Evolutionary conservation across 2,888 invertebrate species (phyloP).

Genomic region (Piscicola geometra): DNA sequence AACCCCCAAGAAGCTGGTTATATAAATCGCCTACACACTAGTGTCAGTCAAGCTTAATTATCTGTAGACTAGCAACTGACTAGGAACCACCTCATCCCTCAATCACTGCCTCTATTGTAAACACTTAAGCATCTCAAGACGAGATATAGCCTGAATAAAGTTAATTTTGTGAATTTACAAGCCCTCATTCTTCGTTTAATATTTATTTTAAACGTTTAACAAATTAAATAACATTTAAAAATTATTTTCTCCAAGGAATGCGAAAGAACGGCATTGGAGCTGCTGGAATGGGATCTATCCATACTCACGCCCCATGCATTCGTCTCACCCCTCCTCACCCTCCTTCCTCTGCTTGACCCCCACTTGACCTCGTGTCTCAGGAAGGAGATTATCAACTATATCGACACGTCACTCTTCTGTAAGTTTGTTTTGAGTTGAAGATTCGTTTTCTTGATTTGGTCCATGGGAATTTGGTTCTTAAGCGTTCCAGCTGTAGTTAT

Average conservation of each 20-base stretch:
- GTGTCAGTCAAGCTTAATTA: constrained; percentile 4
- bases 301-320: background rate
- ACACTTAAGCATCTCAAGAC: too few species aligned
- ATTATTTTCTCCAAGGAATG: background rate
- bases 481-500: too few species aligned
- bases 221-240: too few species aligned
- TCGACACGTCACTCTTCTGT: constrained; percentile 2
- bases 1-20: background rate
- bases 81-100: background rate
- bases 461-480: too few species aligned
- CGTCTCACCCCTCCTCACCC: constrained; percentile 5
- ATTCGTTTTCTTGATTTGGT: too few species aligned
- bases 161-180: too few species aligned
- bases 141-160: too few species aligned
- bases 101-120: too few species aligned
- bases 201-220: too few species aligned
- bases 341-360: constrained; percentile 11
- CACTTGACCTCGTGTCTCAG: background rate
- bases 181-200: too few species aligned
- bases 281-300: background rate
- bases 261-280: background rate
- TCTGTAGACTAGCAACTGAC: background rate
- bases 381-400: background rate
- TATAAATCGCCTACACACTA: background rate
- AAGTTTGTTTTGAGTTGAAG: background rate